phyloP scores from a whole-genome alignment of 2,113 vertebrate species.

The Trogon melanurus region DNA sequence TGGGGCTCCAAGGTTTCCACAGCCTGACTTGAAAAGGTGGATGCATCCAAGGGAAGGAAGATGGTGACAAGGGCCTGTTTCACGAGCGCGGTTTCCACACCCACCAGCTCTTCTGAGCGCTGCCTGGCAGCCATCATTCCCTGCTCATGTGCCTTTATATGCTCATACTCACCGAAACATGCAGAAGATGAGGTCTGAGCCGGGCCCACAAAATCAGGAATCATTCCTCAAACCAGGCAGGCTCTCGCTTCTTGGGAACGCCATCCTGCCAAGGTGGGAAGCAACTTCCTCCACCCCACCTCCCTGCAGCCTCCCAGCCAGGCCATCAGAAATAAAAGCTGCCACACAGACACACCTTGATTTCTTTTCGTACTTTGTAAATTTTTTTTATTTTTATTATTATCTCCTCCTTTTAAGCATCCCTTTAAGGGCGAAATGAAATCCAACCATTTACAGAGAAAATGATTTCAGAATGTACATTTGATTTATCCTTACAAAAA shows the following conservation, averaged over 20 bases:
- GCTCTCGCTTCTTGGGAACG: not conserved
- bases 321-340: not conserved
- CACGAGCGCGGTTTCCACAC: not conserved
- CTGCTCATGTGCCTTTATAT: fast-evolving
- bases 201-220: not conserved
- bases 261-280: not conserved
- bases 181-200: not conserved
- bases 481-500: slow-evolving; percentile 82
- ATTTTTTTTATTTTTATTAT: slow-evolving; percentile 73
- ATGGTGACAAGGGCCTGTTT: not conserved
- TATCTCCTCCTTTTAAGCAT: slow-evolving; percentile 82
- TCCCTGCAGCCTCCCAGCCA: not conserved
- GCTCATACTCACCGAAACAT: not conserved
- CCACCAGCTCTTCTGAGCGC: not conserved
- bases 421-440: slow-evolving; percentile 88
- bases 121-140: fast-evolving
- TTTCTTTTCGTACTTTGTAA: slow-evolving; percentile 63
- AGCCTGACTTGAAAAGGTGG: not conserved
- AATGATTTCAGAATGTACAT: slow-evolving; percentile 86
- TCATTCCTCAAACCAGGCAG: not conserved
- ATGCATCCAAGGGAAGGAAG: not conserved
- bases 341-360: not conserved
- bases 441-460: slow-evolving; percentile 88
- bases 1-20: not conserved
- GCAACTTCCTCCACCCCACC: not conserved